Evolutionary conservation across 1,140 invertebrate species (phyloP), one percentile per base, ranked within the genome.

Genomic region (Hormaphis cornu): DNA sequence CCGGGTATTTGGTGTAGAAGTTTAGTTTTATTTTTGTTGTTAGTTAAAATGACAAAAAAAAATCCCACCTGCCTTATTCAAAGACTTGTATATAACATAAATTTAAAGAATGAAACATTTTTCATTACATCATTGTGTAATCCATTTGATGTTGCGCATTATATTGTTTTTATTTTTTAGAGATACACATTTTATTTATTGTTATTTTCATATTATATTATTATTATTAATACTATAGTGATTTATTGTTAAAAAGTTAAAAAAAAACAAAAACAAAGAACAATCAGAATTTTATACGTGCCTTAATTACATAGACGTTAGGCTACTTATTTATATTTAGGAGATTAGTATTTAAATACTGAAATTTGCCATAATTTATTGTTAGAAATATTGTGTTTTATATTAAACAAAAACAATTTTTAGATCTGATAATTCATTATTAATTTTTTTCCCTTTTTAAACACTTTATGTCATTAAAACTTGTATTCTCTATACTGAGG

Each of bases 1-100:
- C 75, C 77, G 85, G 71, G 83, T 82, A 63, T 81, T 86, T 69
- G 85, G 86, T 61, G 86, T 87, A 69, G 86, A 87, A 76, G 86
- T 87, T 48, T 66, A 66, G 30, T 66, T 66, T n/a, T 66, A 66
- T 66, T 50, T 50, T 48, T 48, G 26, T 48, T 63, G 22, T 48
- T 63, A 22, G 24, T 66, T n/a, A 33, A 33, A 66, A 26, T 66
- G 24, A 66, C 61, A 50, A 66, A 48, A 44, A 56, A 33, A 66
- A 66, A 66, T 66, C 61, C 61, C 61, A 66, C 61, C 61, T 66
- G 61, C 61, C 18, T 37, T 66, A 66, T 66, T 66, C 28, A 48
- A 50, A 66, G 61, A 66, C 61, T 28, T 66, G 61, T 66, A 48
- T 20, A 66, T 66, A 66, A 35, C 30, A 66, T 40, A 58, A 58